Evolutionary conservation across 2,888 invertebrate species (phyloP), one percentile per base, ranked within the genome.

Genomic region (Ichneumoninae sp.): DNA sequence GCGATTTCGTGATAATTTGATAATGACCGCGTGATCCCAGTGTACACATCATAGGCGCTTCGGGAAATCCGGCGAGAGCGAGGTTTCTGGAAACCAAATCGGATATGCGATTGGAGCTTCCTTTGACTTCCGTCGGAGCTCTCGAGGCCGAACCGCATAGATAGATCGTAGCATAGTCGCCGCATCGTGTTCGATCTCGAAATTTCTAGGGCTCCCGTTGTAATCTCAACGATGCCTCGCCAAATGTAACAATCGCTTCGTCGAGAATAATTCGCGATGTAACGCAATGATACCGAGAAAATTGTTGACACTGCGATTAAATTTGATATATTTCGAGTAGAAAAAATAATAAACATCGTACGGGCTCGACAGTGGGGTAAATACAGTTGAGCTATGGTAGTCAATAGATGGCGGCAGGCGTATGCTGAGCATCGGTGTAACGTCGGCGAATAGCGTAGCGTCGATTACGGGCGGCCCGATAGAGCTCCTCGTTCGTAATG

Each of bases 381-480:
- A 33, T 16, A 8, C 0, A 13, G 70, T 30, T 13, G 10, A 16
- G 1, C 26, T 33, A 6, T 16, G 33, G 10, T 65, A 50, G 74
- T 26, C 76, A 52, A 76, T 0, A 76, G 76, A 76, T 66, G 76
- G 65, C 76, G 26, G 5, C 54, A 76, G 10, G 4, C 26, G 33
- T 66, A 40, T 52, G 8, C 3, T 22, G 33, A 13, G 76, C 50
- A 26, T 22, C 33, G 62, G 26, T 40, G 44, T n/a, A 57, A 69
- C 74, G 74, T 62, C 74, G 62, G 65, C 74, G 74, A 75, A 75
- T 75, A 62, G 74, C 74, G 74, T 75, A 65, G 66, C 76, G 76
- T 33, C 76, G 65, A 66, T 44, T 60, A 13, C 33, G 60, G 47
- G 19, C 66, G 65, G 65, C 66, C 72, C 68, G 76, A 74, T 69